A percentile compares a stretch with the other conserved stretches of the same genome.
Evolutionary conservation across 1,140 invertebrate species (phyloP).

Genomic region (Musca vetustissima): DNA sequence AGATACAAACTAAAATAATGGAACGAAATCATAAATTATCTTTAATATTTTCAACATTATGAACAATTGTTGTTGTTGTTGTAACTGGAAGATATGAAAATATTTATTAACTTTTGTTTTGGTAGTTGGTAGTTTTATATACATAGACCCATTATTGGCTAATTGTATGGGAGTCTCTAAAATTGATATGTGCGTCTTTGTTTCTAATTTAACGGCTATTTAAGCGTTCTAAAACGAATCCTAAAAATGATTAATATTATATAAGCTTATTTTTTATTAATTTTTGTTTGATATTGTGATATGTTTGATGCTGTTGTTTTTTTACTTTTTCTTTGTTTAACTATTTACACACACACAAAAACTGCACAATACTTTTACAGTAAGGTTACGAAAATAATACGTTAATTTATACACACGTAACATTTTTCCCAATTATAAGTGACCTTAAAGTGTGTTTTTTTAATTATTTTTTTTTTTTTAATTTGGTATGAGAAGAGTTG

Average conservation of each 20-base stretch:
- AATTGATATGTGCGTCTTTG: too few species aligned
- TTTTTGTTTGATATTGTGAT: neutral
- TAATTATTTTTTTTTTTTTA: slow-evolving; percentile 17
- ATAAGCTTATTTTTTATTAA: neutral
- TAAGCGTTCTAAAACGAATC: slow-evolving; percentile 15
- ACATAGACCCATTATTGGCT: too few species aligned
- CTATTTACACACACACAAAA: slow-evolving; percentile 15
- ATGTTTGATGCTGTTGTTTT: neutral
- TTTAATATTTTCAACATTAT: too few species aligned
- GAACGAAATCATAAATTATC: neutral
- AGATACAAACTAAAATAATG: neutral
- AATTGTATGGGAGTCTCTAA: too few species aligned
- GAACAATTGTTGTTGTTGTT: too few species aligned
- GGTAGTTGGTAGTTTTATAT: too few species aligned
- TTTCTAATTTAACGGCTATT: too few species aligned
- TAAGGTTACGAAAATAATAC: too few species aligned
- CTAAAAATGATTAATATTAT: neutral
- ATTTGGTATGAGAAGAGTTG: slow-evolving; percentile 15
- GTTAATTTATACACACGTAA: slow-evolving; percentile 32
- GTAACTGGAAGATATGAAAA: too few species aligned
- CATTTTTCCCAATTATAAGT: slow-evolving; percentile 56
- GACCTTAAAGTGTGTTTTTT: slow-evolving; percentile 55
- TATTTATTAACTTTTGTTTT: too few species aligned
- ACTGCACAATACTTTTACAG: neutral
- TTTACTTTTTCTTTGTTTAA: neutral